Base-by-base conservation (phyloP, 2,113 vertebrate genomes). In the Sardina pilchardus region DNA sequence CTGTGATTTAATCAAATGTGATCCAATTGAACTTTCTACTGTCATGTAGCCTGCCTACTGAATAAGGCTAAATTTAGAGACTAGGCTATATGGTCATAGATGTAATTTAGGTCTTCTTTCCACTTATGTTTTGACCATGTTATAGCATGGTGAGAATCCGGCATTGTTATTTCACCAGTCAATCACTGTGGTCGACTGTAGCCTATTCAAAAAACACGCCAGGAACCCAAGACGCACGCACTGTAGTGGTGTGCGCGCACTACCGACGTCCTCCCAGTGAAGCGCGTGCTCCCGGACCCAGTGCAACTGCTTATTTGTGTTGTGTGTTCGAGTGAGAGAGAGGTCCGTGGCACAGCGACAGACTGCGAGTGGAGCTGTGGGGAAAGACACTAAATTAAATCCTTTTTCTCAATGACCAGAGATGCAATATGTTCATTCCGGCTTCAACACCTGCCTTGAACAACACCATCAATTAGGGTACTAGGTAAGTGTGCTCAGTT, bases 401-500 rank as follows among this genome's bases (percentile, higher is more conserved):
- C 24, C 24, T 34, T 34, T 30, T 17, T 80, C 82, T 50, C 82
- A 83, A 43, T 85, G 50, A 56, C 10, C 9, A 21, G 17, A 53
- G 30, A 44, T 87, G 84, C 85, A 85, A n/a, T 82, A 88, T 89
- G 88, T 67, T 53, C 50, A 63, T 44, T 80, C 26, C 36, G 83
- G 63, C 43, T 30, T 10, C n/a, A 42, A 42, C 83, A 56, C 53
- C 84, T 75, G 83, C 81, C 26, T 24, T 83, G 81, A 86, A 75
- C 81, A 56, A 26, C 83, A 45, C 88, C 3, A 4, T 75, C 30
- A 36, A 86, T 78, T 85, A 81, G 45, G 50, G 82, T 14, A 56
- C 17, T 86, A 89, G 89, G 89, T 89, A 86, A 78, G 83, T 48
- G 63, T 21, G 44, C 14, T 34, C 45, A 34, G 47, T 85, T 80